Conservation (phyloP, 2,113 vertebrate genomes). For the Microtus montanus region DNA sequence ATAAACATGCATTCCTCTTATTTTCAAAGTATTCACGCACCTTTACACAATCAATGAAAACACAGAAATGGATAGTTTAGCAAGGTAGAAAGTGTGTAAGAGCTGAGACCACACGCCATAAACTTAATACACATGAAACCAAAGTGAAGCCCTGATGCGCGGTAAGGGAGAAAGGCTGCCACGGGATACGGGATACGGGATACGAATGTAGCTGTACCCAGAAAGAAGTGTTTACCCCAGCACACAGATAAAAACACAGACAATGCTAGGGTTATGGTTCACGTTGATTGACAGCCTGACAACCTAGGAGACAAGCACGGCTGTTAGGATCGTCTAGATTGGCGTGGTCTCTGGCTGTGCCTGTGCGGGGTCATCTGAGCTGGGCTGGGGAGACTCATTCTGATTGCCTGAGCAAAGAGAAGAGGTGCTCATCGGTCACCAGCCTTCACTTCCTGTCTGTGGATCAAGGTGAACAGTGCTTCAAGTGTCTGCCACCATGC, state of each 20-base stretch:
- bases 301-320: background rate
- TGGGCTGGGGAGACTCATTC: background rate
- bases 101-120: background rate
- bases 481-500: background rate
- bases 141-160: background rate
- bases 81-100: background rate
- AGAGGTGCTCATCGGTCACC: too few relatives aligned
- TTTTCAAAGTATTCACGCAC: background rate
- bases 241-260: background rate
- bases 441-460: background rate
- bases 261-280: background rate
- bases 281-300: background rate
- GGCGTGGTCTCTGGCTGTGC: background rate
- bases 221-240: background rate
- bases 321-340: background rate
- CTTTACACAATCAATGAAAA: conserved; percentile 11
- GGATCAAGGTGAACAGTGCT: background rate
- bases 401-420: background rate
- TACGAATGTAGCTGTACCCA: background rate
- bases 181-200: background rate
- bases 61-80: background rate
- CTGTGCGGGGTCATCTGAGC: background rate
- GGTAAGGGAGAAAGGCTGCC: background rate
- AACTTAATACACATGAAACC: background rate
- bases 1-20: background rate